A percentile compares a stretch with the other conserved stretches of the same genome.
Evolutionary conservation across 2,797 vertebrate species (phyloP).

Genomic region (Thunnus albacares): DNA sequence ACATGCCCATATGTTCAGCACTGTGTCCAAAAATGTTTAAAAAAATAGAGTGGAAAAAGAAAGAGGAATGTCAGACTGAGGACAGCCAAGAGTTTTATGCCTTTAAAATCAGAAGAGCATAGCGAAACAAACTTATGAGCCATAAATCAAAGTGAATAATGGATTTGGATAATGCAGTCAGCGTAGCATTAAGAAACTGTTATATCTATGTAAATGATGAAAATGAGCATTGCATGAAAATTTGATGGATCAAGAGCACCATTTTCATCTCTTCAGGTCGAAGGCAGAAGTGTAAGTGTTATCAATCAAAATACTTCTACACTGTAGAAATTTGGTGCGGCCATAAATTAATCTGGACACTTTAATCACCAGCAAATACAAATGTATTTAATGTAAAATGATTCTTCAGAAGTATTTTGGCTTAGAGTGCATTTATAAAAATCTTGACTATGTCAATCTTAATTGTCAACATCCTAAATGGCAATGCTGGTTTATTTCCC

Average conservation of each 20-base stretch:
- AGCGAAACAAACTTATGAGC: neutral
- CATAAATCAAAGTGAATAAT: neutral
- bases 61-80: neutral
- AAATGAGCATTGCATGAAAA: neutral
- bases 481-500: conserved; percentile 1
- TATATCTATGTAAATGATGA: neutral
- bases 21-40: neutral
- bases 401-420: neutral
- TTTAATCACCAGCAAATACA: neutral
- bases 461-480: neutral
- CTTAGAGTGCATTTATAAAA: neutral
- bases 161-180: neutral
- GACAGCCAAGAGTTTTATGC: neutral
- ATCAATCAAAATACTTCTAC: too few species aligned
- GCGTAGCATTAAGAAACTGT: neutral
- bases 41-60: neutral
- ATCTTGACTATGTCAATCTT: neutral
- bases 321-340: neutral
- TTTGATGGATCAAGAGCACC: too few species aligned
- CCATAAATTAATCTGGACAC: neutral
- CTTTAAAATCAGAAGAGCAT: neutral
- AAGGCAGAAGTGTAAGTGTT: too few species aligned
- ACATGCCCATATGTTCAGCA: neutral
- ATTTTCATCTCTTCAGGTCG: too few species aligned
- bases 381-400: neutral